Evolutionary conservation across 2,797 vertebrate genomes (phyloP).

Genomic region (Neosilurus mollespiculum): DNA sequence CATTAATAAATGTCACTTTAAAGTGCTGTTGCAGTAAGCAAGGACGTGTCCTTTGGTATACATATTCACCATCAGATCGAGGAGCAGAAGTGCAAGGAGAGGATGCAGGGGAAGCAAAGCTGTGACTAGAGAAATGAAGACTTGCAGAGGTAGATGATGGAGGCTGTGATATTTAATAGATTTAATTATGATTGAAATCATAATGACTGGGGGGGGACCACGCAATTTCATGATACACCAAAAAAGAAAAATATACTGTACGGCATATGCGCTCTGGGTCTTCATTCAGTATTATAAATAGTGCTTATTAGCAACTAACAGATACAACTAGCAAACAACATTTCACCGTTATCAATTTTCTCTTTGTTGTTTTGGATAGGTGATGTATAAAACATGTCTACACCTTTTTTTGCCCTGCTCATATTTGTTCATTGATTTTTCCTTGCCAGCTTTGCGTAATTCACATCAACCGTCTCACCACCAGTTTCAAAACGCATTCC

Average conservation of each 20-base stretch:
- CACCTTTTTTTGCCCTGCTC: background rate
- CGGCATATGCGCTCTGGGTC: no score
- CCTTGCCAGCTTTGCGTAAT: background rate
- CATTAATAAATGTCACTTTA: background rate
- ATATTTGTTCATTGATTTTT: constrained; percentile 13
- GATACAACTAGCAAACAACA: background rate
- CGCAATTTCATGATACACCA: background rate
- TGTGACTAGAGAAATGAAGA: background rate
- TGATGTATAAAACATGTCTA: background rate
- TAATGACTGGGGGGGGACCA: background rate
- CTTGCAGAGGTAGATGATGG: background rate
- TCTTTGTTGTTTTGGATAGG: background rate
- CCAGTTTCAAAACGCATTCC: constrained; percentile 1
- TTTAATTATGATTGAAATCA: background rate
- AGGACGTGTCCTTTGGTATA: constrained; percentile 1
- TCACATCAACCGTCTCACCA: background rate
- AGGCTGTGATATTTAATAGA: background rate
- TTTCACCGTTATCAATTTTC: background rate
- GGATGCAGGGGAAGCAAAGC: background rate
- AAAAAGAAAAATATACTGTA: no score
- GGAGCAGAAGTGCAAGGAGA: background rate
- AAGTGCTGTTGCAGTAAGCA: background rate
- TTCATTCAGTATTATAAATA: no score
- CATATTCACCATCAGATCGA: background rate
- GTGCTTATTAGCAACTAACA: background rate